phyloP scores from a whole-genome alignment of 2,797 vertebrate genomes.

The Cynopterus sphinx region DNA sequence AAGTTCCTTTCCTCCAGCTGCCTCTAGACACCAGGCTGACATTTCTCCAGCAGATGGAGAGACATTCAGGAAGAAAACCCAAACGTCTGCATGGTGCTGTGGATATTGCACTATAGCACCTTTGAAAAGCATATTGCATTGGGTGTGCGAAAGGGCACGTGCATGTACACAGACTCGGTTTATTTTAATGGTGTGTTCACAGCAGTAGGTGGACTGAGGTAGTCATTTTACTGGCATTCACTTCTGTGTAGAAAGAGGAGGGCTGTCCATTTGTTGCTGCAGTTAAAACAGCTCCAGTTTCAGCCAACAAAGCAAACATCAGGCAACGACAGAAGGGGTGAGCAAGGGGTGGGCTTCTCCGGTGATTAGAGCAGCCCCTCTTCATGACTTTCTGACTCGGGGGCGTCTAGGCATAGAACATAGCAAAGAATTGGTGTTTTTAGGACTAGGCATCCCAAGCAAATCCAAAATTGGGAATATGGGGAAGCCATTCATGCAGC shows the following conservation, averaged over 20 bases:
- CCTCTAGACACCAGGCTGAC: not conserved
- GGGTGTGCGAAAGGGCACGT: not conserved
- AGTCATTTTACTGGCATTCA: not conserved
- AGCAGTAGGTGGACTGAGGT: not conserved
- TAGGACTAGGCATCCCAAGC: not conserved
- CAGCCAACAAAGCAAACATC: not conserved
- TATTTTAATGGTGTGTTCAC: conserved; percentile 64
- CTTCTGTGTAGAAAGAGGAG: not conserved
- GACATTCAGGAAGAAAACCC: conserved; percentile 62
- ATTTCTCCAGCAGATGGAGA: not conserved
- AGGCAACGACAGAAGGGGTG: not conserved
- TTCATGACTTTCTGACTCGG: not conserved
- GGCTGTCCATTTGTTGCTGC: not conserved
- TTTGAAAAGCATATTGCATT: conserved; percentile 62
- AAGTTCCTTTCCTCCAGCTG: not conserved
- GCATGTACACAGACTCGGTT: not conserved
- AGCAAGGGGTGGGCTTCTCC: too few species aligned
- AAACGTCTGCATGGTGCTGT: conserved; percentile 47
- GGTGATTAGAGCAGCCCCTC: accelerated
- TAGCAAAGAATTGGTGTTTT: not conserved
- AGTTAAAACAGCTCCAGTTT: not conserved
- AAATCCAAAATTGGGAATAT: not conserved
- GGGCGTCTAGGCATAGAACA: not conserved
- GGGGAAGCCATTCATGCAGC: accelerated
- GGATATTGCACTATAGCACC: conserved; percentile 70